Conservation (phyloP, 2,797 vertebrate genomes). For the Xiphophorus birchmanni region DNA sequence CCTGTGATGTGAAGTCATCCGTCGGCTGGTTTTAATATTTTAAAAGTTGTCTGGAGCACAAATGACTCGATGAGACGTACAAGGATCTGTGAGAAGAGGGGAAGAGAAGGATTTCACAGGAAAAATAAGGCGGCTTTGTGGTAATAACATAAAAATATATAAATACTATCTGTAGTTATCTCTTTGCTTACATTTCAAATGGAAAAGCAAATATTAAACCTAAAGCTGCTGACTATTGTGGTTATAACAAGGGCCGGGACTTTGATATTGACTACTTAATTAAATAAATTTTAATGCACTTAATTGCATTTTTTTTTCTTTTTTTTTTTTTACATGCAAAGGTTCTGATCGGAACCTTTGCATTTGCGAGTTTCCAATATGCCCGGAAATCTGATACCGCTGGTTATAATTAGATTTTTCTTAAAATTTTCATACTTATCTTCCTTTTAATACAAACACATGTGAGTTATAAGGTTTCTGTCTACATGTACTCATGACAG, state of each 20-base stretch:
- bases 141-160: not conserved
- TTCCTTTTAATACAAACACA: not conserved
- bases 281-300: too few relatives aligned
- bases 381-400: too few relatives aligned
- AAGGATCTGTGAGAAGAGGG: not conserved
- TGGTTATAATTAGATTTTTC: not conserved
- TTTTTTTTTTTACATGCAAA: too few relatives aligned
- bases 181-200: not conserved
- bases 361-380: too few relatives aligned
- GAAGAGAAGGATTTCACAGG: not conserved
- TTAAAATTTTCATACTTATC: not conserved
- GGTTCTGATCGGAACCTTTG: too few relatives aligned
- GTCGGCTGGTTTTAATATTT: conserved; percentile 11
- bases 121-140: not conserved
- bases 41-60: not conserved
- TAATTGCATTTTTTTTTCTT: too few relatives aligned
- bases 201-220: not conserved
- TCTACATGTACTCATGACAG: too few relatives aligned
- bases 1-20: not conserved
- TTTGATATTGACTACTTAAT: too few relatives aligned
- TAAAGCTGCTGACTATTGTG: not conserved
- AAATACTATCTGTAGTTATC: not conserved
- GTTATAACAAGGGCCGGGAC: not conserved
- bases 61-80: not conserved
- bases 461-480: not conserved